Percentiles rank a stretch among this genome's conserved stretches.
These are phyloP conservation scores for Pseudochromis fuscus DNA, from an alignment of 2,797 vertebrate genomes.

Conservation along the genomic window DNA sequence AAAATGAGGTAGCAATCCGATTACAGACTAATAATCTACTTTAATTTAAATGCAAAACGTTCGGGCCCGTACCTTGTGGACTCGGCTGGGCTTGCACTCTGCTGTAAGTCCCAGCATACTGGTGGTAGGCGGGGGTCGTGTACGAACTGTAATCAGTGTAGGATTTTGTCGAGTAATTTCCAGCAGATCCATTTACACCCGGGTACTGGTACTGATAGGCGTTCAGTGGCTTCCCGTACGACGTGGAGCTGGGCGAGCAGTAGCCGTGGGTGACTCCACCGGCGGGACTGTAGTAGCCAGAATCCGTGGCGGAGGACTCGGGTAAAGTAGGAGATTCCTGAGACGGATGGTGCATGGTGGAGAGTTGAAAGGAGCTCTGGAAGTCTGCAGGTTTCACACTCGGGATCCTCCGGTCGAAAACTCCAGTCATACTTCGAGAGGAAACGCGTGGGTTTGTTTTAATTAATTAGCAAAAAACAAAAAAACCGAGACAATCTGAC, in stretches of 20 bases:
- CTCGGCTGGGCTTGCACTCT: constrained; percentile 90
- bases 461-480: constrained; percentile 39
- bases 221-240: constrained; percentile 95
- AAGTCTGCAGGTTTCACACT: constrained; percentile 94
- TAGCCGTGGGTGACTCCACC: constrained; percentile 91
- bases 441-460: constrained; percentile 45
- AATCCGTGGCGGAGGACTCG: constrained; percentile 97
- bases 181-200: constrained; percentile 91
- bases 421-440: constrained; percentile 93
- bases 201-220: constrained; percentile 98
- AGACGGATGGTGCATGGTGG: constrained; percentile 96
- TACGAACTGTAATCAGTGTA: constrained; percentile 94
- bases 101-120: constrained; percentile 95
- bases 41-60: not conserved
- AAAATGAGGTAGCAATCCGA: not conserved
- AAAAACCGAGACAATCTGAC: constrained; percentile 64
- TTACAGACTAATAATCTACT: not conserved
- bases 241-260: constrained; percentile 93
- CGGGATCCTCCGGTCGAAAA: constrained; percentile 97
- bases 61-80: constrained; percentile 90
- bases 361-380: constrained; percentile 92
- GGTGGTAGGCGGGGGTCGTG: constrained; percentile 93
- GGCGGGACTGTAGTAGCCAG: constrained; percentile 95
- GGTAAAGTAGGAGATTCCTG: constrained; percentile 99
- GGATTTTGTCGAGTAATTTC: constrained; percentile 93